Percentiles rank a stretch among this genome's conserved stretches.
Evolutionary conservation across 2,888 invertebrate genomes (phyloP).

Genomic region (Biston betularia): DNA sequence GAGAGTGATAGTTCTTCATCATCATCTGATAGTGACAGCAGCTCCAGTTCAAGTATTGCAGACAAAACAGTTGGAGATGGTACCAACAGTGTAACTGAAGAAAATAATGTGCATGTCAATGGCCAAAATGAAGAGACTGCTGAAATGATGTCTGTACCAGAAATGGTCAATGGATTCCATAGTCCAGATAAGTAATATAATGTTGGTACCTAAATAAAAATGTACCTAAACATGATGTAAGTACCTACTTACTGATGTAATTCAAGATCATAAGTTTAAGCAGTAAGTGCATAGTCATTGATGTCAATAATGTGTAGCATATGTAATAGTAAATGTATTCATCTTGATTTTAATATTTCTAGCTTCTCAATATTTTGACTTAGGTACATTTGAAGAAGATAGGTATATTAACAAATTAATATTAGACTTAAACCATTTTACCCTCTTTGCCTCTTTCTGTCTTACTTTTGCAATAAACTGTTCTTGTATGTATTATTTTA

Average conservation of each 20-base stretch:
- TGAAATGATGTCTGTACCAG: conserved; percentile 52
- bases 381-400: too few species aligned
- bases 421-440: too few species aligned
- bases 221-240: background rate
- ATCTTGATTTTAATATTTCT: too few species aligned
- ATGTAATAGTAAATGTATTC: too few species aligned
- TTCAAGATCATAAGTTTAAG: conserved; percentile 1
- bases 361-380: too few species aligned
- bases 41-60: conserved; percentile 64
- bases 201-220: background rate
- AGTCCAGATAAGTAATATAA: conserved; percentile 56
- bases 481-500: too few species aligned
- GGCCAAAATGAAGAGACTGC: conserved; percentile 62
- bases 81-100: conserved; percentile 52
- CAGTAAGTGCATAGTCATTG: background rate
- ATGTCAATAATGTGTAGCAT: conserved; percentile 1
- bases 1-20: conserved; percentile 87
- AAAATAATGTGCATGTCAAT: conserved; percentile 48
- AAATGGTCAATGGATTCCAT: conserved; percentile 76
- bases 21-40: conserved; percentile 79
- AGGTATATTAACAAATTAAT: too few species aligned
- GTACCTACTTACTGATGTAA: conserved; percentile 8
- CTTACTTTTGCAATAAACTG: too few species aligned
- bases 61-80: conserved; percentile 48
- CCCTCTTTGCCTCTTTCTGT: too few species aligned